Evolutionary conservation across 2,888 invertebrate species (phyloP).

Genomic region (Cecidostiba fungosa): DNA sequence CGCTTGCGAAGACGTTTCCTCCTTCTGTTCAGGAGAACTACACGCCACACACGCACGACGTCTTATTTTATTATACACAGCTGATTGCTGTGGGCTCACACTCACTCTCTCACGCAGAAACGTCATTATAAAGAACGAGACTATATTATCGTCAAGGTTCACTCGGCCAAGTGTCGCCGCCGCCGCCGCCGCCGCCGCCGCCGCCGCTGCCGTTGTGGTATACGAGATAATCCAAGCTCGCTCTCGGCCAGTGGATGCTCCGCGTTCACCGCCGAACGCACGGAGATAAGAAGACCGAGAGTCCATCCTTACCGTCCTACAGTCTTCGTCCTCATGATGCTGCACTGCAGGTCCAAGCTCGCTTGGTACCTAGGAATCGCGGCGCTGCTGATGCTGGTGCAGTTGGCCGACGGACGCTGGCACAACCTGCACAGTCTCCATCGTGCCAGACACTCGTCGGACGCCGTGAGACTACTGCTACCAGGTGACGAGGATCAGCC

Average conservation of each 20-base stretch:
- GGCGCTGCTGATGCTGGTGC: not conserved
- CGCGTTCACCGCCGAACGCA: not conserved
- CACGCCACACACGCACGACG: not conserved
- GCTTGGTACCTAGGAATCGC: conserved; percentile 4
- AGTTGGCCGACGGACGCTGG: conserved; percentile 38
- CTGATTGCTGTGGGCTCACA: not conserved
- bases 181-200: not conserved
- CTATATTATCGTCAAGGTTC: not conserved
- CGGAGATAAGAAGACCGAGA: not conserved
- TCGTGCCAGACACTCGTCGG: not conserved
- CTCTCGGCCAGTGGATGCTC: not conserved
- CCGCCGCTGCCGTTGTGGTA: too few relatives aligned
- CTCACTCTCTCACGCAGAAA: not conserved
- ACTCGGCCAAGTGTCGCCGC: not conserved
- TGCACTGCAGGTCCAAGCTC: conserved; percentile 4
- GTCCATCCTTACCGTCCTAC: too few relatives aligned
- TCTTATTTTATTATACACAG: too few relatives aligned
- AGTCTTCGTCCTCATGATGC: not conserved
- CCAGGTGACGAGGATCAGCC: not conserved
- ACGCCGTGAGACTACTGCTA: not conserved
- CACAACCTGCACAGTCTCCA: not conserved
- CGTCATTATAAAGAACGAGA: too few relatives aligned
- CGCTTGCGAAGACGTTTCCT: conserved; percentile 10
- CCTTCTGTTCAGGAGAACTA: not conserved
- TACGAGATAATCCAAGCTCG: not conserved